Evolutionary conservation across 2,888 invertebrate genomes (phyloP).

Genomic region (Arctia plantaginis): DNA sequence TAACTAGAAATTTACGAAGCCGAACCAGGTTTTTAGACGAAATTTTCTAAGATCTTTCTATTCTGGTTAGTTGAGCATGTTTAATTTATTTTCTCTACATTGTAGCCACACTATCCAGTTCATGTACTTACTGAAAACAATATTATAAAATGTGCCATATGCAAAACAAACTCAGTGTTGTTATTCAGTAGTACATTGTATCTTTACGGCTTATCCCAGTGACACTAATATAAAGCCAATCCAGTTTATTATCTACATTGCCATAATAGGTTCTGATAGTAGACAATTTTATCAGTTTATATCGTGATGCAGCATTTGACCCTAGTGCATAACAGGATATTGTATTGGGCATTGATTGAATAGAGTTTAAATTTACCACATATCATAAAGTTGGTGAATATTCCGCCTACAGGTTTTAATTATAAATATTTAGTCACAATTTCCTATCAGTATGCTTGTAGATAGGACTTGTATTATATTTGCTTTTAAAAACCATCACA

Average conservation of each 20-base stretch:
- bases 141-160: constrained; percentile 12
- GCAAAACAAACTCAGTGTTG: constrained; percentile 7
- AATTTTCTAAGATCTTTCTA: not conserved
- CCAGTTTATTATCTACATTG: not conserved
- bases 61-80: not conserved
- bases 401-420: constrained; percentile 45
- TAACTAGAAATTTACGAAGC: not conserved
- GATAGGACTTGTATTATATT: constrained; percentile 10
- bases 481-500: constrained; percentile 22
- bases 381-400: constrained; percentile 24
- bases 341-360: constrained; percentile 10
- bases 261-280: not conserved
- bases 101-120: not conserved
- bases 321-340: not conserved
- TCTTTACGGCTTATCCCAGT: not conserved
- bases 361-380: not conserved
- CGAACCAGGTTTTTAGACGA: not conserved
- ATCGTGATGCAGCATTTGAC: not conserved
- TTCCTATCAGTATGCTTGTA: constrained; percentile 39
- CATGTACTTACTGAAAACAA: constrained; percentile 3
- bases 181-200: constrained; percentile 2
- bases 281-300: not conserved
- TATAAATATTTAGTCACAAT: constrained; percentile 34
- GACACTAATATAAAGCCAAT: not conserved
- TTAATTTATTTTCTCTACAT: not conserved